Evolutionary conservation across 2,888 invertebrate genomes (phyloP).

Genomic region (Melinaea menophilus): DNA sequence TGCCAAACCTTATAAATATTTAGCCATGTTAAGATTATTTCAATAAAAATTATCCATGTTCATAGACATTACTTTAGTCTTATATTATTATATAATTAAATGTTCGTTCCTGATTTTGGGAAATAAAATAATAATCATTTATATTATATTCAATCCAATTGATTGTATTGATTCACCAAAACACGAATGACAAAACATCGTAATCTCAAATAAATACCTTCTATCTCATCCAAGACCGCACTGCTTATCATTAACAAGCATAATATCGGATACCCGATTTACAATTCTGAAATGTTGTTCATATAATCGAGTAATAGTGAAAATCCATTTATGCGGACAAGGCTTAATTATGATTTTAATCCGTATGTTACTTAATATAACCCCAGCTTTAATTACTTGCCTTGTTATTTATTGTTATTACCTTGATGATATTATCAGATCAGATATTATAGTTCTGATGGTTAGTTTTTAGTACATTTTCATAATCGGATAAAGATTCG

Average conservation of each 20-base stretch:
- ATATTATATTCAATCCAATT: constrained; percentile 3
- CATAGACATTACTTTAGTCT: too few species aligned
- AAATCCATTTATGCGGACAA: constrained; percentile 32
- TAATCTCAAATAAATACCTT: constrained; percentile 12
- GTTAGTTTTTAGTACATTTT: too few species aligned
- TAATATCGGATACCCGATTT: constrained; percentile 38
- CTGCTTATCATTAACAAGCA: constrained; percentile 41
- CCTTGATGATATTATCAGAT: background rate
- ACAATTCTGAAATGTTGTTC: constrained; percentile 37
- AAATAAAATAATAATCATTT: background rate
- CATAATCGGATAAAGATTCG: too few species aligned
- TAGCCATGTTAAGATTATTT: too few species aligned
- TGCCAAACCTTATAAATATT: too few species aligned
- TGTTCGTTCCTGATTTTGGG: too few species aligned
- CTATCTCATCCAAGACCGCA: constrained; percentile 25
- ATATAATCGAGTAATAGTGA: constrained; percentile 35
- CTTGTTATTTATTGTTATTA: background rate
- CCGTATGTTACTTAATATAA: constrained; percentile 21
- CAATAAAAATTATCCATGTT: too few species aligned
- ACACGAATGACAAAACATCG: constrained; percentile 22
- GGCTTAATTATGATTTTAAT: constrained; percentile 32
- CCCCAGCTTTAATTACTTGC: constrained; percentile 1
- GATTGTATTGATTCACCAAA: background rate
- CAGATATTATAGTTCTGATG: too few species aligned
- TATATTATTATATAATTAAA: too few species aligned